Percentiles rank a stretch among this genome's conserved stretches.
phyloP scores from a whole-genome alignment of 2,888 invertebrate species.

The Lagria hirta region DNA sequence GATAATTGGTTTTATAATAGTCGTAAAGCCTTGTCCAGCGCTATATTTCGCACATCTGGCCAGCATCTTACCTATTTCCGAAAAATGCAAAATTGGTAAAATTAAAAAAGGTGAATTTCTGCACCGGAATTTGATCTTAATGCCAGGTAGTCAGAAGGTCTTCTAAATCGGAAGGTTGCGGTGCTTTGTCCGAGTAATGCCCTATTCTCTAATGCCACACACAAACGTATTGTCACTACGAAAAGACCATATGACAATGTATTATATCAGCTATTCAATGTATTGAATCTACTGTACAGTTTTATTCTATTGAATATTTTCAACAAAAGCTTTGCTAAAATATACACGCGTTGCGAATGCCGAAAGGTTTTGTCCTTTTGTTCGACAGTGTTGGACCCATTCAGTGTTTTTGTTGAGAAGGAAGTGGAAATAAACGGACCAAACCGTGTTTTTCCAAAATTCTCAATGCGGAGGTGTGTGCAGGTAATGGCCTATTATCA shows the following conservation, averaged over 20 bases:
- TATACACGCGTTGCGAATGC: slow-evolving; percentile 56
- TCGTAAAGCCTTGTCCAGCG: too few relatives aligned
- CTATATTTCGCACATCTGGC: slow-evolving; percentile 21
- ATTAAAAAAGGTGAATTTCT: too few relatives aligned
- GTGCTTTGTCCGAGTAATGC: slow-evolving; percentile 46
- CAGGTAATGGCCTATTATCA: slow-evolving; percentile 20
- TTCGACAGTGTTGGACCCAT: slow-evolving; percentile 51
- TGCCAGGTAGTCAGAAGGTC: slow-evolving; percentile 23
- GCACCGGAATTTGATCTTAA: slow-evolving; percentile 20
- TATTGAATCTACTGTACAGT: slow-evolving; percentile 53
- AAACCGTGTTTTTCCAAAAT: slow-evolving; percentile 14
- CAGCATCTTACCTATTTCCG: neutral
- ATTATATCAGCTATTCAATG: slow-evolving; percentile 53
- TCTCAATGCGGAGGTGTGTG: slow-evolving; percentile 21
- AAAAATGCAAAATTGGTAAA: neutral
- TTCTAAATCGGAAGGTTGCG: slow-evolving; percentile 20
- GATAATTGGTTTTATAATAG: too few relatives aligned
- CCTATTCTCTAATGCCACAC: slow-evolving; percentile 53
- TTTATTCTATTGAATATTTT: slow-evolving; percentile 51
- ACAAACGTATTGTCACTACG: slow-evolving; percentile 53
- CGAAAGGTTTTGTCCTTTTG: slow-evolving; percentile 54
- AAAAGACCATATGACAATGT: slow-evolving; percentile 56
- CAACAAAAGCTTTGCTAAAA: slow-evolving; percentile 51
- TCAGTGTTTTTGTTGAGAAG: slow-evolving; percentile 52
- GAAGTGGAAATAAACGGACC: slow-evolving; percentile 49